A percentile compares a stretch with the other conserved stretches of the same genome.
Conservation (phyloP, 2,113 vertebrate species). For the Trichechus manatus region DNA sequence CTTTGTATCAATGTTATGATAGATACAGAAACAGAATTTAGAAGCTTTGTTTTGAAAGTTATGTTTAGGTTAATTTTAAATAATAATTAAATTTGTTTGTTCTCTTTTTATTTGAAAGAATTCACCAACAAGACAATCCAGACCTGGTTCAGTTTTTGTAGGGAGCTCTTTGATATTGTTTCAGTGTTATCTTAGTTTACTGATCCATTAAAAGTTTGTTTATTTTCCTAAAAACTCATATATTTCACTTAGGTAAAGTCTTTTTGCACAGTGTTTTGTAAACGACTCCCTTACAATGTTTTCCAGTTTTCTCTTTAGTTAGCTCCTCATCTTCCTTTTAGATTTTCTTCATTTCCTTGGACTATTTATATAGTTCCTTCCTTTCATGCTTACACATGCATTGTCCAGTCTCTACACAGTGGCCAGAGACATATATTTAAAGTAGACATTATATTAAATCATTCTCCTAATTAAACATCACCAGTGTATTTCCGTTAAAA, state of each 20-base stretch:
- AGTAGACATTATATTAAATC: not conserved
- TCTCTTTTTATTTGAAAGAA: not conserved
- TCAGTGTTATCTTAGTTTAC: not conserved
- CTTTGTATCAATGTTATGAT: not conserved
- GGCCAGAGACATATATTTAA: not conserved
- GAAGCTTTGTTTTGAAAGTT: not conserved
- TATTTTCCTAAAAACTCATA: not conserved
- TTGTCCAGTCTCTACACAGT: not conserved
- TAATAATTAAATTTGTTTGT: not conserved
- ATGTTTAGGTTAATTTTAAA: not conserved
- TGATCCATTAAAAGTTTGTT: not conserved
- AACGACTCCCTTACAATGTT: not conserved
- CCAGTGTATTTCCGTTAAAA: not conserved
- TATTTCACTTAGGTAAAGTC: not conserved
- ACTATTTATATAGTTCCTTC: not conserved
- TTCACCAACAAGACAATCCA: not conserved
- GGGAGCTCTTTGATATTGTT: not conserved
- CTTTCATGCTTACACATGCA: not conserved
- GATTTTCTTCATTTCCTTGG: not conserved
- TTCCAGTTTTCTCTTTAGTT: not conserved
- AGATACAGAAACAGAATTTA: not conserved
- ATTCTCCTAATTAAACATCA: not conserved
- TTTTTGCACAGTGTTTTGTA: not conserved
- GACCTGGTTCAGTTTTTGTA: not conserved
- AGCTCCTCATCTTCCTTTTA: not conserved